Conservation (phyloP, 2,888 invertebrate genomes). For the Stegophylla sp. region DNA sequence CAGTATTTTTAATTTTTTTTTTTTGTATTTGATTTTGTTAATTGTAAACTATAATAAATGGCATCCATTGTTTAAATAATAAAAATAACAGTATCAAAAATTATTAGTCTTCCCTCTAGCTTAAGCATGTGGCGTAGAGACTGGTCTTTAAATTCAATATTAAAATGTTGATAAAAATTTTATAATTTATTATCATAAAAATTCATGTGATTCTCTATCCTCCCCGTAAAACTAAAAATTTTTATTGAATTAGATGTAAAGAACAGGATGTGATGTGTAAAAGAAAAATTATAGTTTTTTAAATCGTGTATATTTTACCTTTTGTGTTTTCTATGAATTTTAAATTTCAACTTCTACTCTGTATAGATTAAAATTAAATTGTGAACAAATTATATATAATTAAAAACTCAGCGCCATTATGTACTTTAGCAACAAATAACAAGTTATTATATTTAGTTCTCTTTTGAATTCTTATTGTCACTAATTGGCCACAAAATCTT, state of each 20-base stretch:
- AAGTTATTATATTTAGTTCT: not conserved
- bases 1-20: conserved; percentile 51
- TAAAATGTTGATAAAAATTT: not conserved
- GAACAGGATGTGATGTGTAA: not conserved
- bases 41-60: conserved; percentile 20
- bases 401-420: conserved; percentile 16
- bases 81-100: conserved; percentile 9
- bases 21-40: conserved; percentile 45
- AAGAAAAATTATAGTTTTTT: not conserved
- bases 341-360: conserved; percentile 38
- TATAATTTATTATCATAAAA: not conserved
- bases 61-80: conserved; percentile 7
- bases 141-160: not conserved
- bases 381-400: conserved; percentile 7
- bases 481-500: not conserved
- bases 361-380: conserved; percentile 16
- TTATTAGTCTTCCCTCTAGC: not conserved
- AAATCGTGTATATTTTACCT: not conserved
- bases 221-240: not conserved
- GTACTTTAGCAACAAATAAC: not conserved
- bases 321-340: conserved; percentile 22
- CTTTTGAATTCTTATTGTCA: conserved; percentile 1
- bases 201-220: not conserved
- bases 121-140: not conserved
- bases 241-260: conserved; percentile 10